These are phyloP conservation scores for Entosphenus tridentatus DNA, from an alignment of 2,113 vertebrate genomes.

Conservation along the genomic window DNA sequence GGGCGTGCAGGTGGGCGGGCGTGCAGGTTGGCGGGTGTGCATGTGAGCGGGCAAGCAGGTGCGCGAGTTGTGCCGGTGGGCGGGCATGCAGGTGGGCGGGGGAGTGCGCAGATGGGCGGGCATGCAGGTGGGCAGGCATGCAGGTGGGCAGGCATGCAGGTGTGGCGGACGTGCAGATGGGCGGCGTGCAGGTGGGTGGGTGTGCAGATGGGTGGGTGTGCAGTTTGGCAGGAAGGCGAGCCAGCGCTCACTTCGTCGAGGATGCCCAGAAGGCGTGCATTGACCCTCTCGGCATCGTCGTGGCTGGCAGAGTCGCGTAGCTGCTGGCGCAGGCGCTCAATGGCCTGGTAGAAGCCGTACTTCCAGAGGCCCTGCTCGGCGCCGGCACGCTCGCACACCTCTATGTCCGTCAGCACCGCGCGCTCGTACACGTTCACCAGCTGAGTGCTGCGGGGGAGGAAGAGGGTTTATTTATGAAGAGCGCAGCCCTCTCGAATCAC, in stretches of 20 bases:
- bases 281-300: conserved; percentile 39
- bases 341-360: conserved; percentile 87
- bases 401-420: conserved; percentile 66
- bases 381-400: conserved; percentile 69
- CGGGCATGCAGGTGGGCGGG: not conserved
- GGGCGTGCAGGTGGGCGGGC: too few relatives aligned
- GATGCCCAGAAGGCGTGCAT: conserved; percentile 52
- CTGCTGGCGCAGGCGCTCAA: conserved; percentile 81
- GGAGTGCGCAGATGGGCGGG: not conserved
- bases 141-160: not conserved
- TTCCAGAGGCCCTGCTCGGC: conserved; percentile 94
- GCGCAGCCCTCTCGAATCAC: conserved; percentile 6
- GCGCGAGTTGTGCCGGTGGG: too few relatives aligned
- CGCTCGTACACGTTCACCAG: conserved; percentile 62
- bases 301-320: conserved; percentile 49
- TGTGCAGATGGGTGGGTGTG: not conserved
- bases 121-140: not conserved
- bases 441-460: conserved; percentile 34
- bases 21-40: too few relatives aligned
- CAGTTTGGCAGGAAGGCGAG: not conserved
- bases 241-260: conserved; percentile 51
- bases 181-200: not conserved
- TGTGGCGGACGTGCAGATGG: too few relatives aligned
- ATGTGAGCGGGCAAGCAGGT: too few relatives aligned
- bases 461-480: not conserved